Percentiles rank a stretch among this genome's conserved stretches.
Evolutionary conservation across 2,888 invertebrate species (phyloP).

Genomic region (Caprella mutica): DNA sequence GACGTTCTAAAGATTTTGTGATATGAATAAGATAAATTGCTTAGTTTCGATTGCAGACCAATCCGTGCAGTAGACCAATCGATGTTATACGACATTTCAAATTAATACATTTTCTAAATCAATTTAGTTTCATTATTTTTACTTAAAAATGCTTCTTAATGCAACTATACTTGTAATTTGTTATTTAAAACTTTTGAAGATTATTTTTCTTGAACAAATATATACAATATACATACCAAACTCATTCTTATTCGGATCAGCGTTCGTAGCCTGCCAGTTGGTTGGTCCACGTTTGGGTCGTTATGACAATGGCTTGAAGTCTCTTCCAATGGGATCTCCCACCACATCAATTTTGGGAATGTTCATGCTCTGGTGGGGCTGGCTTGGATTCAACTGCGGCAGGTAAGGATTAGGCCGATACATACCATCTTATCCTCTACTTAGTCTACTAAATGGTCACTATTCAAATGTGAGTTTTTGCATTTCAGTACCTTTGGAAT

Average conservation of each 20-base stretch:
- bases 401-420: too few relatives aligned
- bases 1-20: too few relatives aligned
- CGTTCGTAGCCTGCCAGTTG: constrained; percentile 79
- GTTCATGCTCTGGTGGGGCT: constrained; percentile 93
- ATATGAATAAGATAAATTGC: too few relatives aligned
- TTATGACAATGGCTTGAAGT: constrained; percentile 61
- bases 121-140: too few relatives aligned
- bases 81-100: too few relatives aligned
- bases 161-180: too few relatives aligned
- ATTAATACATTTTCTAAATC: too few relatives aligned
- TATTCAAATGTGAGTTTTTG: too few relatives aligned
- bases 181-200: not conserved
- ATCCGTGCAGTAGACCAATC: too few relatives aligned
- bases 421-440: too few relatives aligned
- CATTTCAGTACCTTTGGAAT: constrained; percentile 49
- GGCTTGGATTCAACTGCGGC: constrained; percentile 90
- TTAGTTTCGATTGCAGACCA: too few relatives aligned
- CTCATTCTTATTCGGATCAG: constrained; percentile 42
- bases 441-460: too few relatives aligned
- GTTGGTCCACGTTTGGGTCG: constrained; percentile 70
- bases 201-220: not conserved
- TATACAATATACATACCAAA: not conserved
- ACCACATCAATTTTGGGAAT: constrained; percentile 84
- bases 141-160: not conserved
- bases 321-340: constrained; percentile 70